Conservation (phyloP, 2,113 vertebrate species). For the Rynchops niger region DNA sequence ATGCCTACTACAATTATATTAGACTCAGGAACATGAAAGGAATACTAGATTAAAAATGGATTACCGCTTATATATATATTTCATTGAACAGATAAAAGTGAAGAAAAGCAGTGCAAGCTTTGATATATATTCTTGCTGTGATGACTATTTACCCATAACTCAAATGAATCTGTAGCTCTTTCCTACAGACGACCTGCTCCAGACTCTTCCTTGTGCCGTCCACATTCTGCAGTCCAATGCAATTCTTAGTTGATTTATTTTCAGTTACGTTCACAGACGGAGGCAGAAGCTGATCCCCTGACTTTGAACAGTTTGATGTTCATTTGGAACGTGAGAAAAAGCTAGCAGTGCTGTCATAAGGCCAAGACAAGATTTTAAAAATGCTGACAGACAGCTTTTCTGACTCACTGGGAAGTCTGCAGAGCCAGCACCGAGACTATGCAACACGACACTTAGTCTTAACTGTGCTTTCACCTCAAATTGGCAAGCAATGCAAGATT, state of each 20-base stretch:
- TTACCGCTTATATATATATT: neutral
- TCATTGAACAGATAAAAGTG: neutral
- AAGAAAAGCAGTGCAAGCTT: neutral
- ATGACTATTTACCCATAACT: neutral
- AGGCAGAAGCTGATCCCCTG: neutral
- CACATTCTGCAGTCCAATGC: neutral
- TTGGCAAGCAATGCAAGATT: neutral
- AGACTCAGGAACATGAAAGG: neutral
- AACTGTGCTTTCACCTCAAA: neutral
- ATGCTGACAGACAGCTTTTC: neutral
- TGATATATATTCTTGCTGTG: neutral
- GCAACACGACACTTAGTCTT: neutral
- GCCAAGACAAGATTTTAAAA: neutral
- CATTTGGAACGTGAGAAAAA: neutral
- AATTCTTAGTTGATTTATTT: neutral
- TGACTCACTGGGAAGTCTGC: neutral
- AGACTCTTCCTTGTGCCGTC: neutral
- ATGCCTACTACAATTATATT: neutral
- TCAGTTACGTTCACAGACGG: neutral
- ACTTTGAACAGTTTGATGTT: neutral
- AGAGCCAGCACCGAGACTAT: neutral
- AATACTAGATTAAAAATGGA: neutral
- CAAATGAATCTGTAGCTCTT: neutral
- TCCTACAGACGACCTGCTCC: neutral
- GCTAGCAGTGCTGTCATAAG: neutral